Base-by-base conservation (phyloP, 2,797 vertebrate species). In the Sphenopsis melanotis region DNA sequence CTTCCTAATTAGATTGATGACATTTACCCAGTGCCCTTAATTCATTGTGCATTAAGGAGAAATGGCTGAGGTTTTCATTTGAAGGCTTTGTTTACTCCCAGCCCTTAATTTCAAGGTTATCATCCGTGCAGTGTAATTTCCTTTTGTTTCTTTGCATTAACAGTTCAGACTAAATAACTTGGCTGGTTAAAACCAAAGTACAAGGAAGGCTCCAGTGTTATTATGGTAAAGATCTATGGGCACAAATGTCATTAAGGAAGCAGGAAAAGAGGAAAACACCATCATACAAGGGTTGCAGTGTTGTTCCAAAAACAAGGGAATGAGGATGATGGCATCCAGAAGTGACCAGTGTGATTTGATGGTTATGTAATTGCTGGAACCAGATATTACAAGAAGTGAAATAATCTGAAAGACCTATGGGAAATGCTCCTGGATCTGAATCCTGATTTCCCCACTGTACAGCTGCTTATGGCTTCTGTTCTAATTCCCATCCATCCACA, bases 1-100 rank as follows among this genome's bases (percentile, higher is more conserved):
- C 32, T 87, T 95, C 56, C 92, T 93, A 94, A 97, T 95, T 89
- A 93, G 87, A 77, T 91, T 91, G 84, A 88, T 77, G 55, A 78
- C 81, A 82, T 83, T 93, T 93, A 68, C n/a, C 39, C 34, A 23
- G 53, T 83, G 90, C n/a, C 70, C 55, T 86, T 96, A 89, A 93
- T 96, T 59, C 47, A 50, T 81, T 83, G 55, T 72, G 49, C 65
- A 89, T 70, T 71, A 85, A 65, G 49, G 75, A 94, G 68, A 94
- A 92, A 91, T 78, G 34, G 50, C 36, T 21, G 41, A 64, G 12
- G 37, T 57, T 86, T 93, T 89, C 22, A 74, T 93, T 64, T 83
- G 84, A 91, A 86, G 60, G n/a, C 39, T 89, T 91, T 93, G 55
- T 87, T 94, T 93, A 65, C 83, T 91, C 39, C 55, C 41, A 64